Percentiles rank a stretch among this genome's conserved stretches.
Evolutionary conservation across 2,113 vertebrate genomes (phyloP).

Genomic region (Atherinomorus stipes): DNA sequence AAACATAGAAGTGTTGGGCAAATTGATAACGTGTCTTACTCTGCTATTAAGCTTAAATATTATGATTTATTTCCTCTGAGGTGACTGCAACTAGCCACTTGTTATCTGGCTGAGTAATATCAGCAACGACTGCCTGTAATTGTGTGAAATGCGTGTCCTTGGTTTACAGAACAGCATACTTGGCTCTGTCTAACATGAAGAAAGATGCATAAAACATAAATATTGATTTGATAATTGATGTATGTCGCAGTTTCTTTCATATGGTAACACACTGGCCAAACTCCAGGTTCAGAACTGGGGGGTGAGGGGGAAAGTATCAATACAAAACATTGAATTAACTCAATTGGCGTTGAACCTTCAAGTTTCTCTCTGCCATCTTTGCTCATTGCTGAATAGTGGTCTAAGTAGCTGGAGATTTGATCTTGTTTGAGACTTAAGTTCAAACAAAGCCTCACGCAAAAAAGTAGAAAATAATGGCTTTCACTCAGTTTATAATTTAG

Average conservation of each 20-base stretch:
- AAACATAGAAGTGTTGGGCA: not conserved
- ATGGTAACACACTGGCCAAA: no score
- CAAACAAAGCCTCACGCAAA: not conserved
- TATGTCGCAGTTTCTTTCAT: no score
- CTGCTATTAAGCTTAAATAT: not conserved
- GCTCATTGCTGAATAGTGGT: conserved; percentile 16
- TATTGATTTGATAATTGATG: no score
- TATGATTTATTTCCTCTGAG: not conserved
- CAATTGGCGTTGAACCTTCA: conserved; percentile 28
- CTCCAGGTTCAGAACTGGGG: no score
- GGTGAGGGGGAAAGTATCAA: conserved; percentile 16
- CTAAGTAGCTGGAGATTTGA: conserved; percentile 21
- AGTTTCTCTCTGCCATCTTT: conserved; percentile 30
- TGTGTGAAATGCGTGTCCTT: not conserved
- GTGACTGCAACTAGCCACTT: not conserved
- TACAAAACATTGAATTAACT: conserved; percentile 42
- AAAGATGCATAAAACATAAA: no score
- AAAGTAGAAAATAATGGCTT: not conserved
- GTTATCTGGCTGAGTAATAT: conserved; percentile 22
- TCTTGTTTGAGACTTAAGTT: conserved; percentile 9
- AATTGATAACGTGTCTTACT: not conserved
- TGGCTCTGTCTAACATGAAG: not conserved
- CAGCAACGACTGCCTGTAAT: conserved; percentile 1
- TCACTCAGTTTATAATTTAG: not conserved
- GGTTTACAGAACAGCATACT: no score